Conservation (phyloP, 2,797 vertebrate species). For the Epinephelus awoara region DNA sequence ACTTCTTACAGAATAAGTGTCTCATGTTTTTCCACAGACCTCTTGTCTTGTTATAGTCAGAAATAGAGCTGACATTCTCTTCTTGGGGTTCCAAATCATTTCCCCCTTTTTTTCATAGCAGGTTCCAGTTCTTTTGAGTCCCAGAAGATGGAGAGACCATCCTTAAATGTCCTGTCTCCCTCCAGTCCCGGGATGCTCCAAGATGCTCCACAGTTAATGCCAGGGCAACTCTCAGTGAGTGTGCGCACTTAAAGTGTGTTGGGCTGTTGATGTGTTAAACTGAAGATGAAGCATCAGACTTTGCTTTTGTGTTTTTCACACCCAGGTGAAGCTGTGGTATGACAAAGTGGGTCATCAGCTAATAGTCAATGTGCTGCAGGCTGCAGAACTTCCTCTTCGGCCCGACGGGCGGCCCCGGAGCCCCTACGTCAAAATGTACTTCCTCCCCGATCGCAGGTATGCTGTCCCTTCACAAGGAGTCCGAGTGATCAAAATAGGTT, state of each 20-base stretch:
- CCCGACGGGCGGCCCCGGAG: slow-evolving; percentile 95
- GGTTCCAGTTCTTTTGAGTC: slow-evolving; percentile 99
- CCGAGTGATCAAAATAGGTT: not conserved
- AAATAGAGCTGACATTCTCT: not conserved
- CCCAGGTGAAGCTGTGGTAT: slow-evolving; percentile 97
- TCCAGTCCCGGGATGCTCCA: slow-evolving; percentile 95
- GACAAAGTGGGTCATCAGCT: slow-evolving; percentile 98
- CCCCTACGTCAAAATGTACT: slow-evolving; percentile 99
- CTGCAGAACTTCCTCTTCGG: slow-evolving; percentile 92
- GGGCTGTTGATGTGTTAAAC: not conserved
- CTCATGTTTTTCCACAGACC: not conserved
- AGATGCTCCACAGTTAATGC: slow-evolving; percentile 94
- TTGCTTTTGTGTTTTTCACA: slow-evolving; percentile 37
- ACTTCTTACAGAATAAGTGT: not conserved
- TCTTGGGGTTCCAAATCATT: not conserved
- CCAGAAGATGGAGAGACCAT: slow-evolving; percentile 99
- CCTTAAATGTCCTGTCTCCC: slow-evolving; percentile 97
- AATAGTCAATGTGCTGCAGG: slow-evolving; percentile 97
- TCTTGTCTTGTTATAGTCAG: slow-evolving; percentile 1
- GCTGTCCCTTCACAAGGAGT: not conserved
- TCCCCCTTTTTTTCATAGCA: slow-evolving; percentile 71
- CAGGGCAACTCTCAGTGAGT: slow-evolving; percentile 95
- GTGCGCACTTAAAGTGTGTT: not conserved
- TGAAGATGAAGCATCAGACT: slow-evolving; percentile 1
- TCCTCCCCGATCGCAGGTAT: slow-evolving; percentile 99